Percentiles rank a stretch among this genome's conserved stretches.
Conservation (phyloP, 23 tunicate species). For the Aplidium turbinatum region DNA sequence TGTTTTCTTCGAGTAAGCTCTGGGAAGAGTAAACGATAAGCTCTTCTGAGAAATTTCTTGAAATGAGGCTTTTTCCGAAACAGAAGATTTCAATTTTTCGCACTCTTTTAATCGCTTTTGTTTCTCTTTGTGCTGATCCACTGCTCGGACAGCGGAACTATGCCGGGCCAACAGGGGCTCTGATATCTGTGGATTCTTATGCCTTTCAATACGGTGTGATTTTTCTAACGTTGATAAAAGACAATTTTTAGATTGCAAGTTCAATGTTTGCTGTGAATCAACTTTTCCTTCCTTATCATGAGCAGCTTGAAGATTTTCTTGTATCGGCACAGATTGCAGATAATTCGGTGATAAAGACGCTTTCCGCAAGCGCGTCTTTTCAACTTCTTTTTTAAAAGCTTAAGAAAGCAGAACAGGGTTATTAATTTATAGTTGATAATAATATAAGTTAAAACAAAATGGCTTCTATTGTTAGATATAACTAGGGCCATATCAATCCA, state of each 20-base stretch:
- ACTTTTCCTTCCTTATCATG: neutral
- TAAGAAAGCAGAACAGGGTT: too few relatives aligned
- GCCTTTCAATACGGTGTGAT: slow-evolving; percentile 43
- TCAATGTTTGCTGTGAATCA: neutral
- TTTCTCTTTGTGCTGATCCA: slow-evolving; percentile 66
- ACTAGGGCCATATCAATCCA: too few relatives aligned
- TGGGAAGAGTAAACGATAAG: slow-evolving; percentile 42
- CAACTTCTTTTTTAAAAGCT: neutral
- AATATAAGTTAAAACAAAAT: too few relatives aligned
- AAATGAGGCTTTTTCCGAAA: slow-evolving; percentile 34
- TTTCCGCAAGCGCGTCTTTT: slow-evolving; percentile 1
- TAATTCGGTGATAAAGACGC: neutral
- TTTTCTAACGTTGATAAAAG: slow-evolving; percentile 28
- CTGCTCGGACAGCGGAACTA: slow-evolving; percentile 74
- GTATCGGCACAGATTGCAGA: neutral
- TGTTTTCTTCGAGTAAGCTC: slow-evolving; percentile 11
- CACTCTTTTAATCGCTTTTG: slow-evolving; percentile 43
- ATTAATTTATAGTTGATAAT: too few relatives aligned
- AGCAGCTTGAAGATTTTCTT: neutral
- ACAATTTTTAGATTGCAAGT: slow-evolving; percentile 9
- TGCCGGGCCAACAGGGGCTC: slow-evolving; percentile 54
- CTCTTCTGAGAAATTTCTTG: slow-evolving; percentile 1
- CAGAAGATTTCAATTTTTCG: neutral
- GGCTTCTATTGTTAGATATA: too few relatives aligned
- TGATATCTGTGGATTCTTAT: slow-evolving; percentile 52